phyloP scores from a whole-genome alignment of 2,888 invertebrate species.

The Vesta saturnalis region DNA sequence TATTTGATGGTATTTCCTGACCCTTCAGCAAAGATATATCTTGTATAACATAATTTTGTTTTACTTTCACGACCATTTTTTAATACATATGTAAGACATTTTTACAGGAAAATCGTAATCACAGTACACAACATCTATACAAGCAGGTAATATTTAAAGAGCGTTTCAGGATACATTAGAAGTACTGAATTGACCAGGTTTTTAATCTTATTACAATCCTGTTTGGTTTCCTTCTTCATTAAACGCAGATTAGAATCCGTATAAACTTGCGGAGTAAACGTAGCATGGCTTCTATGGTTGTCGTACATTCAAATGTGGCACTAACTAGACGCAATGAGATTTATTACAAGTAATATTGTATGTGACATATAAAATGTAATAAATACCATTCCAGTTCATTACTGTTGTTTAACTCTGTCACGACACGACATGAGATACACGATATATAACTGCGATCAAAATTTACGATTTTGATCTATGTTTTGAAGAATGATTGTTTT shows the following conservation, averaged over 20 bases:
- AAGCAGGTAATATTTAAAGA: too few relatives aligned
- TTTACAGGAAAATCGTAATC: too few relatives aligned
- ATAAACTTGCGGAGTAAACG: neutral
- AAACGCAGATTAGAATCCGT: conserved; percentile 5
- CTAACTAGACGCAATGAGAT: neutral
- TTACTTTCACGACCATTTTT: too few relatives aligned
- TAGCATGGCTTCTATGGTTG: neutral
- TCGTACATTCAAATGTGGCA: neutral
- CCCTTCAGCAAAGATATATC: too few relatives aligned
- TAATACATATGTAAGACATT: too few relatives aligned
- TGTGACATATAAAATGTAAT: neutral
- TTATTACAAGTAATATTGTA: conserved; percentile 8
- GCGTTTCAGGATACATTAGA: too few relatives aligned
- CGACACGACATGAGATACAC: neutral
- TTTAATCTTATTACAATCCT: neutral
- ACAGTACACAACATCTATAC: too few relatives aligned
- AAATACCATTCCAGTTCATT: conserved; percentile 3
- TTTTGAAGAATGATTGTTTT: neutral
- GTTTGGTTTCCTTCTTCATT: neutral
- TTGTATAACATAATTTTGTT: too few relatives aligned
- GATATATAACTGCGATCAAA: neutral
- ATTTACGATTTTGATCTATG: neutral
- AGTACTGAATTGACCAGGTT: too few relatives aligned
- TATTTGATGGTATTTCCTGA: too few relatives aligned
- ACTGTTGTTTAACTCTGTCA: conserved; percentile 7